Evolutionary conservation across 1,140 invertebrate genomes (phyloP).

Genomic region (Brachionus calyciflorus): DNA sequence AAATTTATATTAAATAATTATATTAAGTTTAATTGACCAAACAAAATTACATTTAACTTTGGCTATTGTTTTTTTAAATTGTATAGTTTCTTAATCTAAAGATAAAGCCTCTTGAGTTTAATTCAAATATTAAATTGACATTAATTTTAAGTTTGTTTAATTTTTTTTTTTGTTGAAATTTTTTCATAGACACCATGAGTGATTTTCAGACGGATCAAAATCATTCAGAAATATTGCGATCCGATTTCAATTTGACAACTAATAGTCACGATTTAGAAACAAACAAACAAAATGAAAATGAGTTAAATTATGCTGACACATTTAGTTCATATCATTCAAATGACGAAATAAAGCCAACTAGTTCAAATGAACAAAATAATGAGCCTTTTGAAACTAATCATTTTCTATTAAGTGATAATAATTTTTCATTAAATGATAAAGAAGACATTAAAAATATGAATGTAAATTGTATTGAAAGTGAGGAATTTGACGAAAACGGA

Average conservation of each 20-base stretch:
- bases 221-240: neutral
- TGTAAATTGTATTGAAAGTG: neutral
- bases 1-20: too few species aligned
- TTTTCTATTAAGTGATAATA: conserved; percentile 28
- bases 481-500: conserved; percentile 12
- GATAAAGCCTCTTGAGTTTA: too few species aligned
- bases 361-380: neutral
- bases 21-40: too few species aligned
- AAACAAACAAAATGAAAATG: conserved; percentile 22
- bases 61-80: too few species aligned
- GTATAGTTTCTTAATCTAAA: too few species aligned
- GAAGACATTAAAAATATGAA: neutral
- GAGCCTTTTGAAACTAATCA: neutral
- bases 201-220: conserved; percentile 40
- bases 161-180: neutral
- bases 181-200: neutral
- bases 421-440: conserved; percentile 15
- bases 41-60: too few species aligned
- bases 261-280: conserved; percentile 4
- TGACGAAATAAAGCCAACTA: neutral
- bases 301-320: conserved; percentile 11
- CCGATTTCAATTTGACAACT: conserved; percentile 14
- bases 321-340: conserved; percentile 21
- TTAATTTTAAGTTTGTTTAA: neutral
- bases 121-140: too few species aligned